Conservation (phyloP, 2,113 vertebrate genomes). For the Paradisaea rubra region DNA sequence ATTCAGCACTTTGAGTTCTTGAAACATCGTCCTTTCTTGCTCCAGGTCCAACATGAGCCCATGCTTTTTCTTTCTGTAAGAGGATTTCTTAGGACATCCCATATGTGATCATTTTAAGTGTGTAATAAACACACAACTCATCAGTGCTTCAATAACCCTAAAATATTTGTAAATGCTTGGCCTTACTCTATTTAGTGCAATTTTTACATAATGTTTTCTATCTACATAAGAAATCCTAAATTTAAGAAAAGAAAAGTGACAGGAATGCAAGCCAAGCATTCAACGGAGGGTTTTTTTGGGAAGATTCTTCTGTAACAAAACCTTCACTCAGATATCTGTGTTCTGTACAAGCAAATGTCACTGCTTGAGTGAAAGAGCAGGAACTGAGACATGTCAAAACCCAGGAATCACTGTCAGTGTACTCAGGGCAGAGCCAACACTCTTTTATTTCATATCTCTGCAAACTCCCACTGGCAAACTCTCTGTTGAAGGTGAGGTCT, state of each 20-base stretch:
- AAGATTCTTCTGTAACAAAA: neutral
- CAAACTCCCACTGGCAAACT: neutral
- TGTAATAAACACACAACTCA: neutral
- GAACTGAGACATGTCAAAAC: neutral
- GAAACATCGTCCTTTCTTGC: neutral
- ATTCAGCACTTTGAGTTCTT: neutral
- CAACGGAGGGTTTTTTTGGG: fast-evolving
- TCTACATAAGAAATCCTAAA: neutral
- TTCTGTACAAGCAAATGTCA: neutral
- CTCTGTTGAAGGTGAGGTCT: neutral
- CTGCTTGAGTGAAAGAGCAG: neutral
- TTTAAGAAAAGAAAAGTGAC: neutral
- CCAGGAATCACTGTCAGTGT: neutral
- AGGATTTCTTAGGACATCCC: neutral
- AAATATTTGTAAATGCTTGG: neutral
- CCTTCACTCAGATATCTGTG: neutral
- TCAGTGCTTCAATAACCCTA: neutral
- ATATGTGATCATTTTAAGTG: neutral
- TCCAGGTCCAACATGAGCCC: neutral
- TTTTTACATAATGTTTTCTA: neutral
- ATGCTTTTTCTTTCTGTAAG: neutral
- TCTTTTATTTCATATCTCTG: neutral
- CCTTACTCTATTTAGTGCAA: neutral
- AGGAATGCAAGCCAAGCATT: neutral
- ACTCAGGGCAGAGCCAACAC: neutral